Conservation (phyloP, 2,797 vertebrate genomes). For the Hyperoplus lanceolatus region DNA sequence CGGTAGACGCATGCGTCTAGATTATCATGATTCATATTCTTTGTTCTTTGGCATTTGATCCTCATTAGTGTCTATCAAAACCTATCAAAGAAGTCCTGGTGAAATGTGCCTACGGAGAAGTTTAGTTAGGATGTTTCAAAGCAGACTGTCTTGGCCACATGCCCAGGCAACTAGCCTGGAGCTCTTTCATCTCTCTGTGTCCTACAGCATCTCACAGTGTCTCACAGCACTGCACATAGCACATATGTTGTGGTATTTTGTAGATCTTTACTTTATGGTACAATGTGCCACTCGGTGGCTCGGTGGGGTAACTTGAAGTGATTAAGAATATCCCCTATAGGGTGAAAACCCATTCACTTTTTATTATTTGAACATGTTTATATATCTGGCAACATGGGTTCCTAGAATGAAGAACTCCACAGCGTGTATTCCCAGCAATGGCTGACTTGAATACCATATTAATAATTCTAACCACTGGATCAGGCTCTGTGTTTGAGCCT, state of each 20-base stretch:
- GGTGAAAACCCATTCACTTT: background rate
- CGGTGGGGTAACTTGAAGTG: background rate
- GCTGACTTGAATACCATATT: background rate
- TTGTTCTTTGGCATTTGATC: slow-evolving; percentile 19
- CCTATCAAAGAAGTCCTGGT: slow-evolving; percentile 41
- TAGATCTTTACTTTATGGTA: slow-evolving; percentile 26
- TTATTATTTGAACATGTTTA: slow-evolving; percentile 7
- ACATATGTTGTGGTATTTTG: slow-evolving; percentile 28
- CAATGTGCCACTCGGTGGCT: slow-evolving; percentile 14
- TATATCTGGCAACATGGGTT: slow-evolving; percentile 5
- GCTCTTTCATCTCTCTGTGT: slow-evolving; percentile 63
- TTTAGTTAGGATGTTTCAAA: slow-evolving; percentile 63
- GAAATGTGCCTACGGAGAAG: slow-evolving; percentile 37
- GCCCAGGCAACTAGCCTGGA: slow-evolving; percentile 51
- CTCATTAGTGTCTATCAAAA: slow-evolving; percentile 41
- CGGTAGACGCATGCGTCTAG: background rate
- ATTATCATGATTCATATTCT: slow-evolving; percentile 31
- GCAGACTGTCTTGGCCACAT: slow-evolving; percentile 47
- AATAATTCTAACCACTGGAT: background rate
- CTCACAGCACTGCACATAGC: slow-evolving; percentile 34
- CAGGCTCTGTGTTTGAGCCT: slow-evolving; percentile 3
- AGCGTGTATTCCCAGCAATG: background rate
- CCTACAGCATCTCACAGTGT: slow-evolving; percentile 48
- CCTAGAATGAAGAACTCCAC: background rate
- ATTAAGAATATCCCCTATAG: background rate